These are phyloP conservation scores for Trogon melanurus DNA, from an alignment of 2,113 vertebrate species.

Conservation along the genomic window DNA sequence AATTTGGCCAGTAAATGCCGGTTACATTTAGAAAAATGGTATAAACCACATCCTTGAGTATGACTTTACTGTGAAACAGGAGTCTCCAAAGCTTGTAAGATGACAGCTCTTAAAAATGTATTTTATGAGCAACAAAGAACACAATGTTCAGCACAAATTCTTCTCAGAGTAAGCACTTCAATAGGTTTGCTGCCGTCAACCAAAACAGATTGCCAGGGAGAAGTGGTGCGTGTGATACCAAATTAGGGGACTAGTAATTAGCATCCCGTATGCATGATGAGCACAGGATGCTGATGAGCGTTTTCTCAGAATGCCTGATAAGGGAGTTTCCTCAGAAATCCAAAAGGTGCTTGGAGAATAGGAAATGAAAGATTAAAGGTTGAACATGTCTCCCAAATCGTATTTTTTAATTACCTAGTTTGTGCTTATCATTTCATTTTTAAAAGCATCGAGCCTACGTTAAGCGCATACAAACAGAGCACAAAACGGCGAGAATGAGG, in stretches of 20 bases:
- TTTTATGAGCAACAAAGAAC: neutral
- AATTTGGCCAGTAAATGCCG: neutral
- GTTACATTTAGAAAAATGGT: neutral
- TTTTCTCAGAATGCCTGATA: neutral
- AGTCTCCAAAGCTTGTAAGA: neutral
- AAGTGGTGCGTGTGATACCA: neutral
- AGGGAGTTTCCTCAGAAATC: neutral
- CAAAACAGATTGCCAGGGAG: neutral
- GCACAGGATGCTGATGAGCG: neutral
- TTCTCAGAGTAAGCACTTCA: neutral
- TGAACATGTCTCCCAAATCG: neutral
- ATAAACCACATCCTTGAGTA: neutral
- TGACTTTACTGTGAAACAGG: neutral
- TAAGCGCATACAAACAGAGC: neutral
- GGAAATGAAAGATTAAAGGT: constrained; percentile 29
- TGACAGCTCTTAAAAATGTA: neutral
- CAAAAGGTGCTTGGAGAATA: constrained; percentile 9
- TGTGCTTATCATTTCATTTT: neutral
- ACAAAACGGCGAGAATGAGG: neutral
- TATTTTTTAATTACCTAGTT: neutral
- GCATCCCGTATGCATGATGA: neutral
- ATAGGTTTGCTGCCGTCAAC: neutral
- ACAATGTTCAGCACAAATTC: neutral
- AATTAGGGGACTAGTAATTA: neutral
- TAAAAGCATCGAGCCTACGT: neutral